phyloP scores from a whole-genome alignment of 2,888 invertebrate genomes.

The Hypomecis atomaria region DNA sequence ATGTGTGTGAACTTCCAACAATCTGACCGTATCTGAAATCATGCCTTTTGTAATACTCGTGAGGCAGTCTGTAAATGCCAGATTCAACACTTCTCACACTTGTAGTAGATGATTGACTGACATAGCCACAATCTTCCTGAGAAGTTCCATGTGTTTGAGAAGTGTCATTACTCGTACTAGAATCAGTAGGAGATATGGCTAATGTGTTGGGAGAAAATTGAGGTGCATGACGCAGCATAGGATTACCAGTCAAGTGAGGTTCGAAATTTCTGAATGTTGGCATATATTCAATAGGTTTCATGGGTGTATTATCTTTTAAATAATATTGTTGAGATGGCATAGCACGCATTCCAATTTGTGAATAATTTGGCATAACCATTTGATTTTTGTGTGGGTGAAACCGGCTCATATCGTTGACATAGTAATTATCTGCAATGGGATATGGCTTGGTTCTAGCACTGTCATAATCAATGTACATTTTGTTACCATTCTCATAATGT shows the following conservation, averaged over 20 bases:
- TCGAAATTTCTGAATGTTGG: constrained; percentile 67
- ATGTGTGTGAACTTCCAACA: constrained; percentile 51
- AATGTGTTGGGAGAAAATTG: constrained; percentile 75
- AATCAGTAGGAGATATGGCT: constrained; percentile 78
- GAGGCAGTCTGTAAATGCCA: constrained; percentile 58
- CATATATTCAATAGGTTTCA: constrained; percentile 70
- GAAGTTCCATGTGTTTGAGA: constrained; percentile 61
- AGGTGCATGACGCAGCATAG: constrained; percentile 64
- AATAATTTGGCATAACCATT: constrained; percentile 64
- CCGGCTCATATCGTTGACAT: constrained; percentile 67
- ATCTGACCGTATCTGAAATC: constrained; percentile 63
- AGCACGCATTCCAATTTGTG: constrained; percentile 63
- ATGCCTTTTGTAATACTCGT: constrained; percentile 67
- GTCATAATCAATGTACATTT: constrained; percentile 72
- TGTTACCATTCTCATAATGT: constrained; percentile 65
- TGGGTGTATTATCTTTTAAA: constrained; percentile 63
- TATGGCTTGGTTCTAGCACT: constrained; percentile 63
- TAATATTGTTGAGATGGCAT: constrained; percentile 66
- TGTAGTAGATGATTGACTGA: constrained; percentile 76
- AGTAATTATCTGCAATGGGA: constrained; percentile 63
- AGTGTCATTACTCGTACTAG: constrained; percentile 74
- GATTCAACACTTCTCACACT: constrained; percentile 76
- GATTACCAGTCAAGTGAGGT: constrained; percentile 58
- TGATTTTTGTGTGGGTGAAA: constrained; percentile 64
- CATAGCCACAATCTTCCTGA: constrained; percentile 81